Conservation (phyloP, 2,113 vertebrate genomes). For the Phyllostomus discolor region DNA sequence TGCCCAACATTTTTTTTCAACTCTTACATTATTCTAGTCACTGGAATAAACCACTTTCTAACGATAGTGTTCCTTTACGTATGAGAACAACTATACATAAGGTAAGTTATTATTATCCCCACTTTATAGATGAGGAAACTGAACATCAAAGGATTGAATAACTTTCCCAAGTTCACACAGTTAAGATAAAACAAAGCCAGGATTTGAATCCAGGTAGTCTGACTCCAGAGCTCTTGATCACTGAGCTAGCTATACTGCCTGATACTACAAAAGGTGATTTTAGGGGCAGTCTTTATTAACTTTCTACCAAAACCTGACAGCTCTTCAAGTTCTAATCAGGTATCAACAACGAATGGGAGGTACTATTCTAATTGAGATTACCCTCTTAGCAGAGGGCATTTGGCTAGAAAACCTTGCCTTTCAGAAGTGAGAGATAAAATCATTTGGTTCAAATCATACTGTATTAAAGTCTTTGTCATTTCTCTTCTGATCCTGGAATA, state of each 20-base stretch:
- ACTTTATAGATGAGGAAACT: background rate
- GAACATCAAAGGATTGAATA: background rate
- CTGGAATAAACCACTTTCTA: background rate
- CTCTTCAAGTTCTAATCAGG: background rate
- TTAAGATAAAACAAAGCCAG: background rate
- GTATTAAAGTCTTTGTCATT: background rate
- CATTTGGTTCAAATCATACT: background rate
- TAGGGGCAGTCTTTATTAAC: background rate
- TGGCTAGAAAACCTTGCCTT: conserved; percentile 5
- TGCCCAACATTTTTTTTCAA: background rate
- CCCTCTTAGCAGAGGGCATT: background rate
- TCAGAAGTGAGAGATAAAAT: conserved; percentile 31
- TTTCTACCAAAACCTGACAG: background rate
- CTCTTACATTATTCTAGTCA: background rate
- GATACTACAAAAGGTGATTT: background rate
- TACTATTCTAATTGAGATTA: background rate
- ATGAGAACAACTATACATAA: background rate
- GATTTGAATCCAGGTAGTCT: background rate
- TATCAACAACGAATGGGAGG: background rate
- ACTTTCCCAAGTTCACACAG: background rate
- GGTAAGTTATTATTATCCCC: background rate
- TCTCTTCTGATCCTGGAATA: background rate
- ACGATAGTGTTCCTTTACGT: background rate
- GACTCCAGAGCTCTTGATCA: background rate
- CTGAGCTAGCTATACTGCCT: background rate